Evolutionary conservation across 2,113 vertebrate species (phyloP).

Genomic region (Pithys albifrons): DNA sequence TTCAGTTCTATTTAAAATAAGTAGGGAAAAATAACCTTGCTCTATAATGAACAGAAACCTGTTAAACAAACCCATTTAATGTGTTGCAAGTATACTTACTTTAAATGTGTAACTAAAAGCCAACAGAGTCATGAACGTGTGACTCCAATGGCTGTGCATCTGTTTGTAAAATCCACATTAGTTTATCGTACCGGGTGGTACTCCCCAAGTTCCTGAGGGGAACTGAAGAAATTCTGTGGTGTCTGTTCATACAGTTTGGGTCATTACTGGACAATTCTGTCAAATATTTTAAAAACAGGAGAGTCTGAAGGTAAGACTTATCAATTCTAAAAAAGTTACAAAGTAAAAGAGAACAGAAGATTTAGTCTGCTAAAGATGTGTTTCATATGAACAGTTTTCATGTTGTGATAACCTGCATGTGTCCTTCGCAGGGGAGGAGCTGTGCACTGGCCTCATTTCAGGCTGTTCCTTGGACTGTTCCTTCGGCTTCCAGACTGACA

Average conservation of each 20-base stretch:
- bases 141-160: not conserved
- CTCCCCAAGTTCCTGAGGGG: not conserved
- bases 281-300: not conserved
- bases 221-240: not conserved
- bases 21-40: not conserved
- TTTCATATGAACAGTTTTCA: not conserved
- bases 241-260: not conserved
- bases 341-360: not conserved
- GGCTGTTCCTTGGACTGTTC: constrained; percentile 84
- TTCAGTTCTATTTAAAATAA: not conserved
- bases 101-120: not conserved
- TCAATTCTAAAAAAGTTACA: not conserved
- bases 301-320: not conserved
- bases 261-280: not conserved
- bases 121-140: not conserved
- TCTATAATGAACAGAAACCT: not conserved
- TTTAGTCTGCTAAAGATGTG: not conserved
- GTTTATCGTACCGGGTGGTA: not conserved
- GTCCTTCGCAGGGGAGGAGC: constrained; percentile 80
- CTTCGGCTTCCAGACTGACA: constrained; percentile 83
- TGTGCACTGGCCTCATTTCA: constrained; percentile 76
- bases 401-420: not conserved
- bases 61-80: not conserved
- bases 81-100: not conserved
- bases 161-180: not conserved